Conservation (phyloP, 2,797 vertebrate genomes). For the Ctenosaura bakeri region DNA sequence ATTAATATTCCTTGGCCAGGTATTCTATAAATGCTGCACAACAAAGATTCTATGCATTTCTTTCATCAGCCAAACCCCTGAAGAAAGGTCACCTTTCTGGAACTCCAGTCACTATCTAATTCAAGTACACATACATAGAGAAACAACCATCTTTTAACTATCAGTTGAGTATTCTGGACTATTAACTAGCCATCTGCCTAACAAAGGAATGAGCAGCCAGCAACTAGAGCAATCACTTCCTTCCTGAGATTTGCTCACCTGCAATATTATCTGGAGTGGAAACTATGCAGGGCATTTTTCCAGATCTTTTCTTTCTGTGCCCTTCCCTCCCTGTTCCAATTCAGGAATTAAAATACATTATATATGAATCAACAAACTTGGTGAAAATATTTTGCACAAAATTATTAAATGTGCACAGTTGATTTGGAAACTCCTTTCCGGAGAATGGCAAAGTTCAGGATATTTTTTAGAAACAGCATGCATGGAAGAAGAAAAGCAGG, state of each 20-base stretch:
- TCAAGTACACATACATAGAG: neutral
- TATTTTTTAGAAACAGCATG: neutral
- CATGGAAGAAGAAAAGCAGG: neutral
- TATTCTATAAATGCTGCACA: neutral
- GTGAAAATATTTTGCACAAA: neutral
- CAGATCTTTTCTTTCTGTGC: neutral
- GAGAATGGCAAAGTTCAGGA: neutral
- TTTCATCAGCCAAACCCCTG: neutral
- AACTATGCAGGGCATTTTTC: neutral
- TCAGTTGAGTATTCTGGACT: neutral
- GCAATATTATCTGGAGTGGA: constrained; percentile 5
- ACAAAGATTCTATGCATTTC: neutral
- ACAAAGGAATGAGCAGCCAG: constrained; percentile 5
- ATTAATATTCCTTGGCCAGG: neutral
- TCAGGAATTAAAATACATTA: neutral
- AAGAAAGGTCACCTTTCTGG: neutral
- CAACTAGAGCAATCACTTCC: neutral
- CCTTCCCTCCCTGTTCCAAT: neutral
- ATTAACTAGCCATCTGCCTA: constrained; percentile 1
- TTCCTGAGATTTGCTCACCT: neutral
- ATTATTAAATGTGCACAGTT: neutral
- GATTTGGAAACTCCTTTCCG: neutral
- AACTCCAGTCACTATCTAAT: neutral
- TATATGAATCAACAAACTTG: neutral
- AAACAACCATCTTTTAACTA: neutral